Conservation (phyloP, 2,888 invertebrate genomes). For the Schizotus pectinicornis region DNA sequence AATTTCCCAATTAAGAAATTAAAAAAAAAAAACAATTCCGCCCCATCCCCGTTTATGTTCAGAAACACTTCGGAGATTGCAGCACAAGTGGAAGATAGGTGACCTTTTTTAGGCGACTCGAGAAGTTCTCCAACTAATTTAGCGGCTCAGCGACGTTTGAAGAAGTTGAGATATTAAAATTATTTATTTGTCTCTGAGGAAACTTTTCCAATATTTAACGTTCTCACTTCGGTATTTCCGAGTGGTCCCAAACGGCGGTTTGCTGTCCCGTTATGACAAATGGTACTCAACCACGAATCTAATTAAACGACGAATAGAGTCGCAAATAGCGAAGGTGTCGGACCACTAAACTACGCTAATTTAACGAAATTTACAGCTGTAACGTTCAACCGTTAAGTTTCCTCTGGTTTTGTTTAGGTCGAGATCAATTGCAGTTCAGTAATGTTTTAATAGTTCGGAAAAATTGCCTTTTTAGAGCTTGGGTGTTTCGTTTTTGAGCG, state of each 20-base stretch:
- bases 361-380: slow-evolving; percentile 25
- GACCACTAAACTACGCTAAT: slow-evolving; percentile 17
- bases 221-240: slow-evolving; percentile 19
- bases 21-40: too few relatives aligned
- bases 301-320: slow-evolving; percentile 13
- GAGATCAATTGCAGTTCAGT: slow-evolving; percentile 23
- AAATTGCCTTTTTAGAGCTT: slow-evolving; percentile 5
- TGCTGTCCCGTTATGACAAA: not conserved
- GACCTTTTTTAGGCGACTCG: slow-evolving; percentile 1
- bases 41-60: too few relatives aligned
- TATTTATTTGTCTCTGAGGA: slow-evolving; percentile 28
- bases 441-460: slow-evolving; percentile 10
- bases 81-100: too few relatives aligned
- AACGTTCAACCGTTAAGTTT: slow-evolving; percentile 26
- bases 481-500: slow-evolving; percentile 8
- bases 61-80: too few relatives aligned
- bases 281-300: not conserved
- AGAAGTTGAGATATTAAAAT: slow-evolving; percentile 34
- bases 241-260: not conserved
- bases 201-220: not conserved
- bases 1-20: too few relatives aligned
- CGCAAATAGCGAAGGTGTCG: slow-evolving; percentile 14
- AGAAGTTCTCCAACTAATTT: slow-evolving; percentile 23
- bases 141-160: slow-evolving; percentile 25
- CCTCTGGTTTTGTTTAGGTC: slow-evolving; percentile 21